phyloP scores from a whole-genome alignment of 2,888 invertebrate species.

The Resseliella maxima region DNA sequence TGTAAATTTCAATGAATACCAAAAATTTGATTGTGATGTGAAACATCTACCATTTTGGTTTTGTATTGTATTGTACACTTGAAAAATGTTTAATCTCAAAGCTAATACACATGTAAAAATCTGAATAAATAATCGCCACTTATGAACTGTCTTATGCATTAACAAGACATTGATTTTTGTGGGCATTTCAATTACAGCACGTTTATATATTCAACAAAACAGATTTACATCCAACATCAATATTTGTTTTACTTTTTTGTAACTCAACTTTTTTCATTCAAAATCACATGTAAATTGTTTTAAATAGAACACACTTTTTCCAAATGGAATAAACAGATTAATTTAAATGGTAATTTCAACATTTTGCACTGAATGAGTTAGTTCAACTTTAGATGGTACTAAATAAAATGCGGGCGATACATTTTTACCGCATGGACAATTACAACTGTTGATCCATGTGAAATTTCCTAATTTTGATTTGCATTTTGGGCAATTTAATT shows the following conservation, averaged over 20 bases:
- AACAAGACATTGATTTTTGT: too few species aligned
- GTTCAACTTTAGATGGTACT: conserved; percentile 90
- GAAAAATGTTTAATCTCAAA: neutral
- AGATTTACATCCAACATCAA: neutral
- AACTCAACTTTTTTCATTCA: too few species aligned
- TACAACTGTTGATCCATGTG: conserved; percentile 90
- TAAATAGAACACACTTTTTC: neutral
- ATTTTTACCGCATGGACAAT: conserved; percentile 90
- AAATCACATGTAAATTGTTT: conserved; percentile 2
- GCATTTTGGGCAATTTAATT: conserved; percentile 88
- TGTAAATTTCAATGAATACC: neutral
- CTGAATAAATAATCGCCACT: neutral
- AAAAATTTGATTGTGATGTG: neutral
- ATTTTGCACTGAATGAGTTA: conserved; percentile 74
- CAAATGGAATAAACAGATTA: neutral
- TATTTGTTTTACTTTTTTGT: too few species aligned
- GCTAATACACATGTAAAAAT: conserved; percentile 32
- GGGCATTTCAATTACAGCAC: too few species aligned
- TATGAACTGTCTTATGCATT: too few species aligned
- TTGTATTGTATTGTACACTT: too few species aligned
- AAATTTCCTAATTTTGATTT: conserved; percentile 86
- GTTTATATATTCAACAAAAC: neutral
- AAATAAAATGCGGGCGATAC: conserved; percentile 93
- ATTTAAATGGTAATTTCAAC: conserved; percentile 40
- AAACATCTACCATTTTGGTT: too few species aligned